Evolutionary conservation across 2,797 vertebrate species (phyloP).

Genomic region (Allobates femoralis): DNA sequence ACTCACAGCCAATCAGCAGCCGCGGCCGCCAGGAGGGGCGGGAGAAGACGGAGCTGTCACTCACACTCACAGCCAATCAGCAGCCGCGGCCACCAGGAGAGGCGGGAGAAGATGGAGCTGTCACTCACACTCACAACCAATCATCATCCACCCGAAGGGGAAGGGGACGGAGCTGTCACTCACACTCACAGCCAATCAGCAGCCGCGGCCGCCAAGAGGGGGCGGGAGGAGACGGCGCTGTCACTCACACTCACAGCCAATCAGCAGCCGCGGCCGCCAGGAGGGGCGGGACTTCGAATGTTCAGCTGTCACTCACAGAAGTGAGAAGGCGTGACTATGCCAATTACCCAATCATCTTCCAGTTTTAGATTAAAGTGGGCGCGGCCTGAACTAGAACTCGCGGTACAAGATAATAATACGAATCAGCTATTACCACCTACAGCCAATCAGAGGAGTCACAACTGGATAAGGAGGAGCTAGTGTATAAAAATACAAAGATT

Average conservation of each 20-base stretch:
- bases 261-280: no score
- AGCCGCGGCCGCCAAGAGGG: no score
- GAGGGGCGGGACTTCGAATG: neutral
- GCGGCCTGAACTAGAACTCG: neutral
- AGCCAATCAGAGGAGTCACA: neutral
- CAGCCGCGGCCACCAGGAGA: no score
- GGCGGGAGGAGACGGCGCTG: no score
- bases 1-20: no score
- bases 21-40: no score
- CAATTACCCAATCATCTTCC: neutral
- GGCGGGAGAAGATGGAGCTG: neutral
- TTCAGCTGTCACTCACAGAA: neutral
- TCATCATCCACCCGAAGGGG: neutral
- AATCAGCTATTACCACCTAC: neutral
- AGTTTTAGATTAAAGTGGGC: neutral
- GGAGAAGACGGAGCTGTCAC: constrained; percentile 9
- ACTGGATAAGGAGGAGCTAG: neutral
- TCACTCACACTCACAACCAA: neutral
- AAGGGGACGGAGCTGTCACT: neutral
- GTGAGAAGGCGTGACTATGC: neutral
- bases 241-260: no score
- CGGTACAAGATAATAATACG: neutral
- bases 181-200: neutral
- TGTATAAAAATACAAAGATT: neutral
- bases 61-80: neutral